Base-by-base conservation (phyloP, 2,113 vertebrate genomes). In the Rostratula benghalensis region DNA sequence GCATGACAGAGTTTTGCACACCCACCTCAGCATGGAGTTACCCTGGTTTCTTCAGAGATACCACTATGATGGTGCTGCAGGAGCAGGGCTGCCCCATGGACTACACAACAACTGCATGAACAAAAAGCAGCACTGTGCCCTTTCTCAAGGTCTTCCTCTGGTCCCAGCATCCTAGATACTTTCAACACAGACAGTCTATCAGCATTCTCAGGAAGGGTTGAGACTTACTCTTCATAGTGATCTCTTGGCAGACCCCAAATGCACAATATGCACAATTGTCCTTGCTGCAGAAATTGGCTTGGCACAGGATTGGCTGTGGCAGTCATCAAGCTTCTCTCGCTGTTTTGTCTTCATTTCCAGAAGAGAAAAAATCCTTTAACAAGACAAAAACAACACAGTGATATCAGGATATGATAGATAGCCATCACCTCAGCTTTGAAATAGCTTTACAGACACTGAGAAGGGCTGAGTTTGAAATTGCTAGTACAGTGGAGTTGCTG, bases 141-240 rank as follows among this genome's bases (percentile, higher is more conserved):
- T 73, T 94, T 67, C 31, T 46, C 31, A 50, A 20, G 53, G 60
- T 23, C 31, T 65, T 84, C 11, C 28, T 65, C 74, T 77, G 17
- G 41, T 50, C 84, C 60, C 41, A 13, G 25, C 51, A 57, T 60
- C 50, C 33, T 84, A 1, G 0, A 12, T 56, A 33, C 8, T 20
- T 11, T 30, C 35, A 46, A 28, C 10, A 60, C 5, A 28, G 18
- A 60, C 5, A 28, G 18, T 27, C 43, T 19, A 3, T 12, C 25
- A 64, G 68, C 8, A 64, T 35, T 60, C 23, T 65, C 68, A 56
- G 59, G 30, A 53, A 80, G 54, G 13, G 28, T 22, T 73, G 78
- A 70, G 21, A 45, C 18, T 74, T 73, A 10, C 25, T 45, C 14
- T 43, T 17, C 0, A 0, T 23, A 9, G 23, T 16, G 28, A 57